A percentile compares a stretch with the other conserved stretches of the same genome.
Evolutionary conservation across 2,797 vertebrate species (phyloP).

Genomic region (Neosilurus hyrtlii): DNA sequence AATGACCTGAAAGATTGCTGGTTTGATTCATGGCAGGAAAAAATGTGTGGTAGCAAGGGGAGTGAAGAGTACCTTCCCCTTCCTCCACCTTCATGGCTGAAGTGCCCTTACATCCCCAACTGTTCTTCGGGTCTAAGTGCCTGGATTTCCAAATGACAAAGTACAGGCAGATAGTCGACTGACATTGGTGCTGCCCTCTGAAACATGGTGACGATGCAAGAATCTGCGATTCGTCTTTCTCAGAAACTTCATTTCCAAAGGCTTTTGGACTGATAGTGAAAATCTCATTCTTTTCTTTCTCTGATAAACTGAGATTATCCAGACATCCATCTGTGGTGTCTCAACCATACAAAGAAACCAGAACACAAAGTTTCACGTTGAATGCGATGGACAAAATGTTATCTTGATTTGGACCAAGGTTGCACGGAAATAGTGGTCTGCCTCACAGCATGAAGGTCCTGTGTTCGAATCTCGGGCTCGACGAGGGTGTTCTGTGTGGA

Average conservation of each 20-base stretch:
- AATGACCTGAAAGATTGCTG: background rate
- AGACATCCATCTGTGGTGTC: background rate
- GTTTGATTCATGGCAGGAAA: too few species aligned
- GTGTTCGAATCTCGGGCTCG: too few species aligned
- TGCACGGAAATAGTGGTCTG: too few species aligned
- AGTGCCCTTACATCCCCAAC: too few species aligned
- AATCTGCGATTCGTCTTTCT: conserved; percentile 19
- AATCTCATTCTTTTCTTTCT: conserved; percentile 23
- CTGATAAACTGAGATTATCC: conserved; percentile 4
- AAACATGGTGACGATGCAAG: conserved; percentile 28
- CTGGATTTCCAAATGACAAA: conserved; percentile 10
- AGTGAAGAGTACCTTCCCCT: too few species aligned
- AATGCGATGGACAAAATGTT: too few species aligned
- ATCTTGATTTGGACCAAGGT: too few species aligned
- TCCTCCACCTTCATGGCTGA: too few species aligned
- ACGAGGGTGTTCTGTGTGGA: too few species aligned
- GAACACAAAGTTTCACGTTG: too few species aligned
- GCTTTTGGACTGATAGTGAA: background rate
- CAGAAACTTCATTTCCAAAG: background rate
- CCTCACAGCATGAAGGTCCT: too few species aligned
- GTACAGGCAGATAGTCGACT: conserved; percentile 5
- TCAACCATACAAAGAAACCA: background rate
- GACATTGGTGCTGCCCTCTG: conserved; percentile 1
- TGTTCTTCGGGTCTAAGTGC: background rate
- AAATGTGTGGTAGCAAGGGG: too few species aligned